These are phyloP conservation scores for Rhingia rostrata DNA, from an alignment of 2,888 invertebrate species.

Conservation along the genomic window DNA sequence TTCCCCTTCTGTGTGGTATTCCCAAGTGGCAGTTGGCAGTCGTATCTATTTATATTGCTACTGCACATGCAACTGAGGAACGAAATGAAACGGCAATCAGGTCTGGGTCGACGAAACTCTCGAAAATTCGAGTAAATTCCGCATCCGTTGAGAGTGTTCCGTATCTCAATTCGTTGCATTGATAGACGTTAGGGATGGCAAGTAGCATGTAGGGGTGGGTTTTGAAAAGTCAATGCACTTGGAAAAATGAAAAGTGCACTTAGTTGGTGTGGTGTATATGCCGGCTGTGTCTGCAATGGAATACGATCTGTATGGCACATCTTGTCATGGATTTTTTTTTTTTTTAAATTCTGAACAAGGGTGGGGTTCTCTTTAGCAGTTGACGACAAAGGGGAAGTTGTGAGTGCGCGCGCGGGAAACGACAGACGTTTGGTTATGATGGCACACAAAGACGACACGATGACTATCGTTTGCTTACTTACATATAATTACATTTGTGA, in stretches of 20 bases:
- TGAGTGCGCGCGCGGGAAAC: slow-evolving; percentile 45
- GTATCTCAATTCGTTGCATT: slow-evolving; percentile 66
- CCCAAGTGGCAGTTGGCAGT: slow-evolving; percentile 34
- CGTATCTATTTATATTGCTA: slow-evolving; percentile 17
- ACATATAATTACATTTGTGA: slow-evolving; percentile 75
- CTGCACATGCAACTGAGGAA: slow-evolving; percentile 60
- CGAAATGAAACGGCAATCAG: slow-evolving; percentile 66
- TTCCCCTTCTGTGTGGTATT: slow-evolving; percentile 10
- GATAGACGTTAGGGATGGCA: slow-evolving; percentile 18
- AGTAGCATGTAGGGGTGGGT: slow-evolving; percentile 17
- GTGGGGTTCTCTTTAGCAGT: slow-evolving; percentile 70
- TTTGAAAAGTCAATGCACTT: slow-evolving; percentile 73
- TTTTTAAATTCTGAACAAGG: slow-evolving; percentile 47
- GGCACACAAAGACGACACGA: slow-evolving; percentile 55
- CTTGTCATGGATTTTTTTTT: slow-evolving; percentile 54
- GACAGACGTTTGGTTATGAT: not conserved
- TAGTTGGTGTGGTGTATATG: slow-evolving; percentile 29
- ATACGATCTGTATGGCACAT: slow-evolving; percentile 12
- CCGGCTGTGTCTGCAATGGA: slow-evolving; percentile 11
- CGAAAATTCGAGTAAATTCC: slow-evolving; percentile 19
- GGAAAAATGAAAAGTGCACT: slow-evolving; percentile 69
- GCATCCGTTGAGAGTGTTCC: slow-evolving; percentile 35
- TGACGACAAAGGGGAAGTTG: slow-evolving; percentile 74
- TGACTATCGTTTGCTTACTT: slow-evolving; percentile 72
- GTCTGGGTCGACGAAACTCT: slow-evolving; percentile 67